These are phyloP conservation scores for Pterois miles DNA, from an alignment of 2,797 vertebrate species.

Conservation along the genomic window DNA sequence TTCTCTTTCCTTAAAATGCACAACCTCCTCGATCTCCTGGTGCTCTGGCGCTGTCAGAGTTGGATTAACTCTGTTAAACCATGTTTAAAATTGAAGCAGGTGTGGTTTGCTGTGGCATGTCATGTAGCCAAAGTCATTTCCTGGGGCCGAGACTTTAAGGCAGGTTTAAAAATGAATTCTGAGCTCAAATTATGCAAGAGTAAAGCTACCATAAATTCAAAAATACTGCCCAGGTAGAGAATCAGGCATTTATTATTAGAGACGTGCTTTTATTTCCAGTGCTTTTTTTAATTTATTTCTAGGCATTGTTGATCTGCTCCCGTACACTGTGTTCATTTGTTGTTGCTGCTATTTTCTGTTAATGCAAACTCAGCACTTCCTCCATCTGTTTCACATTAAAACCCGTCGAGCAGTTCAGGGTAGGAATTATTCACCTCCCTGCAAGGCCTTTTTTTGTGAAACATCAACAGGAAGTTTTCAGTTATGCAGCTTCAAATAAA, in stretches of 20 bases:
- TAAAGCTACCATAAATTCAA: not conserved
- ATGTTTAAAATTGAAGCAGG: conserved; percentile 42
- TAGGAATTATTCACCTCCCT: not conserved
- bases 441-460: not conserved
- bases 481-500: not conserved
- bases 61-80: conserved; percentile 52
- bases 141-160: not conserved
- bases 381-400: conserved; percentile 54
- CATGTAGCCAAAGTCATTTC: conserved; percentile 24
- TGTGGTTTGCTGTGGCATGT: not conserved
- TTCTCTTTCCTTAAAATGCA: conserved; percentile 45
- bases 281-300: too few relatives aligned
- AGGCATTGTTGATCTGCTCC: conserved; percentile 11
- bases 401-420: conserved; percentile 23
- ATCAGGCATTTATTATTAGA: not conserved
- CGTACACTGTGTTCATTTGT: conserved; percentile 30
- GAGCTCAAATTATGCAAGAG: not conserved
- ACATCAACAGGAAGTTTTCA: conserved; percentile 10
- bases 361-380: conserved; percentile 38
- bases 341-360: conserved; percentile 34
- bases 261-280: not conserved
- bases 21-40: conserved; percentile 22
- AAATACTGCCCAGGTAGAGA: not conserved
- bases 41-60: conserved; percentile 25
- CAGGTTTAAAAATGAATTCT: not conserved